Evolutionary conservation across 2,113 vertebrate species (phyloP).

Genomic region (Calypte anna): DNA sequence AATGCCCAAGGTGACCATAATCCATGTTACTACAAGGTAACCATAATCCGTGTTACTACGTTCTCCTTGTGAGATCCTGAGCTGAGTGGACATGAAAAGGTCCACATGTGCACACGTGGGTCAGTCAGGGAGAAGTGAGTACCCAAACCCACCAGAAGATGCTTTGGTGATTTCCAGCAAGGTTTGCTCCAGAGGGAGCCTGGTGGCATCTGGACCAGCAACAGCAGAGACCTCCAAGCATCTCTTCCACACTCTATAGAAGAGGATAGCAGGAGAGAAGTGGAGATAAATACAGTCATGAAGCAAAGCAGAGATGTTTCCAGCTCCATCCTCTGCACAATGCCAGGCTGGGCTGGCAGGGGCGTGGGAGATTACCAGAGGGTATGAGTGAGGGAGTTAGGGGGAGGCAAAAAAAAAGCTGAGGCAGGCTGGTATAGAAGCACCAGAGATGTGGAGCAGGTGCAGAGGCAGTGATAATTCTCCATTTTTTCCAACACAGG

Average conservation of each 20-base stretch:
- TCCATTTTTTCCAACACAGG: not conserved
- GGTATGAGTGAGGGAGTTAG: not conserved
- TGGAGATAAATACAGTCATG: not conserved
- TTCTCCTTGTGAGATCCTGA: not conserved
- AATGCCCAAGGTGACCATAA: not conserved
- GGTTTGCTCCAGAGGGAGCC: not conserved
- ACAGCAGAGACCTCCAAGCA: rapidly evolving
- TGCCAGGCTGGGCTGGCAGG: not conserved
- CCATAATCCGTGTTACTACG: rapidly evolving
- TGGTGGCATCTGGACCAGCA: rapidly evolving
- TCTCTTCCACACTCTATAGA: not conserved
- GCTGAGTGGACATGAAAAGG: not conserved
- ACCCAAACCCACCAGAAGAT: not conserved
- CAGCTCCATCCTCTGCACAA: rapidly evolving
- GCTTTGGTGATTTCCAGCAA: not conserved
- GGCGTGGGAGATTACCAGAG: not conserved
- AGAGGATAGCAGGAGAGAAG: not conserved
- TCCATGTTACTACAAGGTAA: rapidly evolving
- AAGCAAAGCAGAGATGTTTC: not conserved
- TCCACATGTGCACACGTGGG: not conserved
- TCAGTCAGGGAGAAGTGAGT: rapidly evolving
- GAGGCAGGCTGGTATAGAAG: not conserved
- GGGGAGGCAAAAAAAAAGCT: not conserved
- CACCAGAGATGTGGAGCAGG: not conserved
- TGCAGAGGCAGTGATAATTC: constrained; percentile 45